phyloP scores from a whole-genome alignment of 2,797 vertebrate genomes.

The Anniella stebbinsi region DNA sequence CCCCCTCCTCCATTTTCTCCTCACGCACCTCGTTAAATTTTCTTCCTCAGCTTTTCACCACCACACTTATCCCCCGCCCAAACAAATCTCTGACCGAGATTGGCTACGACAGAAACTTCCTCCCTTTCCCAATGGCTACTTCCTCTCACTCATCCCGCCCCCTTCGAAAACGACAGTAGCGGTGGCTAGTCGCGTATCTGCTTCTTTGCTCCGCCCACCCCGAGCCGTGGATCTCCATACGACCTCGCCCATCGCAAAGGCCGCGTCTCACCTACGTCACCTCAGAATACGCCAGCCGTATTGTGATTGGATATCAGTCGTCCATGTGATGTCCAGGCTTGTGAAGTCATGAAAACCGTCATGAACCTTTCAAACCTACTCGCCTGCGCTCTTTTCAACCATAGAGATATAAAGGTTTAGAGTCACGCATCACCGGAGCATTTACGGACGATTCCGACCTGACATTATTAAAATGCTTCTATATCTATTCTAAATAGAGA shows the following conservation, averaged over 20 bases:
- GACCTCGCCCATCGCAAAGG: not conserved
- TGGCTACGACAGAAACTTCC: not conserved
- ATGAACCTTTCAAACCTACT: too few species aligned
- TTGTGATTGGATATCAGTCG: not conserved
- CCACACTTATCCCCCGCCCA: not conserved
- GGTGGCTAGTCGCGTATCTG: not conserved
- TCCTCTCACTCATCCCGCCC: not conserved
- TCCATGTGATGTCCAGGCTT: not conserved
- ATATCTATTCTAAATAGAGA: too few species aligned
- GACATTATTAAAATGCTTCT: too few species aligned
- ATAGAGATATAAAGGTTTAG: not conserved
- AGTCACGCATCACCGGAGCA: not conserved
- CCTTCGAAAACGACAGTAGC: not conserved
- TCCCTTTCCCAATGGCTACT: not conserved
- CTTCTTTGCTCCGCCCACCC: not conserved
- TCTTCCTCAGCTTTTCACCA: not conserved
- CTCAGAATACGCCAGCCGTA: accelerated
- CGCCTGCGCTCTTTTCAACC: too few species aligned
- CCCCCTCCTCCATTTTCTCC: too few species aligned
- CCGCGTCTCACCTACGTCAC: accelerated
- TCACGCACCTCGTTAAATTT: not conserved
- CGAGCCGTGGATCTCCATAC: accelerated
- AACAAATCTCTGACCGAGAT: not conserved
- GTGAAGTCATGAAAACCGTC: not conserved
- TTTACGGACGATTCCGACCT: too few species aligned